Conservation (phyloP, 2,888 invertebrate species). For the Hydrotaea diabolus region DNA sequence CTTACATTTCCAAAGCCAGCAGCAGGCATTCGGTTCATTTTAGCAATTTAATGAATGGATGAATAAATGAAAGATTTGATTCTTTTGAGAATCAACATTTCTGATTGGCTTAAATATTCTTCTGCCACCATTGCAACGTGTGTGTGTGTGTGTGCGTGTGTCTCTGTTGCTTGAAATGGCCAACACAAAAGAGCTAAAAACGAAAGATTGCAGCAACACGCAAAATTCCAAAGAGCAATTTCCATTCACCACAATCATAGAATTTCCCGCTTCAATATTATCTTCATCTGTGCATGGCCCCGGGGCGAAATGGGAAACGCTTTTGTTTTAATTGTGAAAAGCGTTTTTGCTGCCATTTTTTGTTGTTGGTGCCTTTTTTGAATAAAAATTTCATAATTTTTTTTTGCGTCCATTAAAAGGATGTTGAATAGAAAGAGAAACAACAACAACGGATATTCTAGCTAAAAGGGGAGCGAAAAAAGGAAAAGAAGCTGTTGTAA, state of each 20-base stretch:
- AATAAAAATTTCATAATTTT: constrained; percentile 40
- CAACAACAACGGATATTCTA: constrained; percentile 4
- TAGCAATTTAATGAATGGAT: constrained; percentile 21
- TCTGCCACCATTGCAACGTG: background rate
- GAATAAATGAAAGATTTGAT: constrained; percentile 27
- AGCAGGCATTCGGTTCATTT: background rate
- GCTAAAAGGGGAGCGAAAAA: background rate
- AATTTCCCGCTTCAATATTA: constrained; percentile 25
- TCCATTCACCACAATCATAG: constrained; percentile 26
- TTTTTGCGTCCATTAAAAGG: constrained; percentile 39
- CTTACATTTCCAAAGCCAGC: background rate
- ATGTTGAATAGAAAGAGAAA: constrained; percentile 6
- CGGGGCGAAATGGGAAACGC: constrained; percentile 1
- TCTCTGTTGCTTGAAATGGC: constrained; percentile 9
- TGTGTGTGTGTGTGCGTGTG: too few species aligned
- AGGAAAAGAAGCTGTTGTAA: constrained; percentile 50
- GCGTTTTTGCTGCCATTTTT: constrained; percentile 34
- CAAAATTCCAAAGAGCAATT: constrained; percentile 9
- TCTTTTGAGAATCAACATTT: constrained; percentile 19
- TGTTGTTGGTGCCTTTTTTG: background rate
- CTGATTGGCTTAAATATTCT: constrained; percentile 33
- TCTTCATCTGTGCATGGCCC: constrained; percentile 11
- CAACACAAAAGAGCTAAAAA: background rate
- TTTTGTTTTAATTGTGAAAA: constrained; percentile 46
- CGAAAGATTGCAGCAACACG: background rate